These are phyloP conservation scores for Armadillidium nasatum DNA, from an alignment of 1,140 invertebrate species.

Conservation along the genomic window DNA sequence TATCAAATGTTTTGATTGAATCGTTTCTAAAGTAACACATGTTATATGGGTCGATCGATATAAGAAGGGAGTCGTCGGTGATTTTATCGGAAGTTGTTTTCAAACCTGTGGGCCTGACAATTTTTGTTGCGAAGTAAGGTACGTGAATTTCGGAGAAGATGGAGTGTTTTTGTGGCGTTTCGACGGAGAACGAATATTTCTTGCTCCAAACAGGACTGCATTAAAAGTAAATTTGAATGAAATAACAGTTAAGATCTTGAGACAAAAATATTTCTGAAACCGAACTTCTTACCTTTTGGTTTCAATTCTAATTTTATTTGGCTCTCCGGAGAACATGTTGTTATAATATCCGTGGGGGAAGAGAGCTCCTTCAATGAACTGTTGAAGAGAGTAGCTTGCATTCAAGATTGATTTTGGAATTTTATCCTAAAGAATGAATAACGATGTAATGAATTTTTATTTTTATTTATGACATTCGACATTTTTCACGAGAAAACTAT, in stretches of 20 bases:
- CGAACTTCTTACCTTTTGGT: neutral
- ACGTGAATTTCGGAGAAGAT: neutral
- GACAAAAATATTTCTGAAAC: neutral
- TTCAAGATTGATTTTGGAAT: neutral
- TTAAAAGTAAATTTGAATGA: neutral
- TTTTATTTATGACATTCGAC: neutral
- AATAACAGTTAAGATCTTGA: neutral
- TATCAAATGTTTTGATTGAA: neutral
- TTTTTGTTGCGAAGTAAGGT: neutral
- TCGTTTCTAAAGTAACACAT: neutral
- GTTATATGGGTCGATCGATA: neutral
- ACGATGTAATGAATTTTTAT: too few species aligned
- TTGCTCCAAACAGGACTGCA: neutral
- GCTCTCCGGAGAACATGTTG: neutral
- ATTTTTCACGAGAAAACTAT: neutral
- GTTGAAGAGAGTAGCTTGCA: neutral
- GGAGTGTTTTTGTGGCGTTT: neutral
- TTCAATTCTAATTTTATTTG: neutral
- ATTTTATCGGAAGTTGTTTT: neutral
- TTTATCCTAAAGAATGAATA: neutral
- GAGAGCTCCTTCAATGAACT: neutral
- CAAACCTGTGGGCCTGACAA: neutral
- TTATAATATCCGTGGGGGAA: neutral
- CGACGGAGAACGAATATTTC: neutral
- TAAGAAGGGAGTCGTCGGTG: neutral